Evolutionary conservation across 2,888 invertebrate genomes (phyloP).

Genomic region (Sericinus montela): DNA sequence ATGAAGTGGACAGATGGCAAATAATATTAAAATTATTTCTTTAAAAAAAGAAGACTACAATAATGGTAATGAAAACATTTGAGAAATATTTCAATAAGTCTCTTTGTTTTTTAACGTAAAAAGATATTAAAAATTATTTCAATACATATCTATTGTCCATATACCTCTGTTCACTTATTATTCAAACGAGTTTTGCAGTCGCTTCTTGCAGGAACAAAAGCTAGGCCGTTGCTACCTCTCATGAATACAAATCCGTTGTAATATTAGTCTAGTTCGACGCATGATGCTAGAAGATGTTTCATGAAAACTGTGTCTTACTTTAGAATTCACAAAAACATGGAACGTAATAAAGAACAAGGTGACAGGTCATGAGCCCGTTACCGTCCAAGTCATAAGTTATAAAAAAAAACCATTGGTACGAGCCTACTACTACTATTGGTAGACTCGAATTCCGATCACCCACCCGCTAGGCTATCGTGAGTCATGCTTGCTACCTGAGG

Average conservation of each 20-base stretch:
- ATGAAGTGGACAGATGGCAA: background rate
- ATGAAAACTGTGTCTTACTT: background rate
- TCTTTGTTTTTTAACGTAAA: background rate
- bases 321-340: no score
- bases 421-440: no score
- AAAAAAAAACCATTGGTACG: no score
- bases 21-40: background rate
- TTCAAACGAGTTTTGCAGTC: slow-evolving; percentile 18
- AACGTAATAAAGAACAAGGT: no score
- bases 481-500: no score
- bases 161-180: slow-evolving; percentile 10
- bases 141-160: slow-evolving; percentile 6
- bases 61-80: background rate
- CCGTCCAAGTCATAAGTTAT: no score
- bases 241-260: background rate
- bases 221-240: slow-evolving; percentile 26
- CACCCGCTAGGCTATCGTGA: no score
- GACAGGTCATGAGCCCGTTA: no score
- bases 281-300: background rate
- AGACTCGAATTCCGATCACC: no score
- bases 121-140: slow-evolving; percentile 4
- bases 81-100: slow-evolving; percentile 1
- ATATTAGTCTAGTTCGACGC: background rate
- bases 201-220: slow-evolving; percentile 43
- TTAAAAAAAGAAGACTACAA: background rate